phyloP scores from a whole-genome alignment of 2,113 vertebrate genomes.

The Tonatia bakeri region DNA sequence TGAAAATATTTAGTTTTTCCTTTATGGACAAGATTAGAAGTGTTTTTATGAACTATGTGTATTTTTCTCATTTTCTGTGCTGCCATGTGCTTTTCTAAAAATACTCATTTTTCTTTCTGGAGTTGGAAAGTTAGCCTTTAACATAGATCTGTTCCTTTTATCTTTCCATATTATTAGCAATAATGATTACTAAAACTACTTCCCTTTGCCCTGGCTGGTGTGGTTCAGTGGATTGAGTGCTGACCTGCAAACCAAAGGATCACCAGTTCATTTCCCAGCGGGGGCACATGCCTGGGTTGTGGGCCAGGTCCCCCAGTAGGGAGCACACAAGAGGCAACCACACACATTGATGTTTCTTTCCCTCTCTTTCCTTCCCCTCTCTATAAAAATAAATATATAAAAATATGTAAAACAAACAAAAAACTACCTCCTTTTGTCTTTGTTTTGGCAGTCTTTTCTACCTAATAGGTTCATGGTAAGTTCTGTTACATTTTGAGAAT shows the following conservation, averaged over 20 bases:
- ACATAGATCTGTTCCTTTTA: not conserved
- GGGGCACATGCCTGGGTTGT: too few relatives aligned
- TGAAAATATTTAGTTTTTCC: constrained; percentile 30
- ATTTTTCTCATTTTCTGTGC: not conserved
- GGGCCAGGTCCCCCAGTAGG: too few relatives aligned
- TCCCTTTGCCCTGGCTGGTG: not conserved
- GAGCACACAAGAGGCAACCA: too few relatives aligned
- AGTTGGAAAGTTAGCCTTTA: constrained; percentile 2
- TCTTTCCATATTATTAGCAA: not conserved
- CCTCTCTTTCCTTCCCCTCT: too few relatives aligned
- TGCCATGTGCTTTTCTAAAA: constrained; percentile 33
- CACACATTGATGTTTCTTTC: too few relatives aligned
- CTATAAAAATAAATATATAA: too few relatives aligned
- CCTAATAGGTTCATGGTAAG: not conserved
- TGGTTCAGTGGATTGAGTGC: too few relatives aligned
- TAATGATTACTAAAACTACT: not conserved
- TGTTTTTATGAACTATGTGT: not conserved
- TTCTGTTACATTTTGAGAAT: not conserved
- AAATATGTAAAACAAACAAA: too few relatives aligned
- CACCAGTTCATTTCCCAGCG: too few relatives aligned
- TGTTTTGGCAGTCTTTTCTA: not conserved
- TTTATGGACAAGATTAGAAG: constrained; percentile 19
- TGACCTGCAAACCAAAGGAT: too few relatives aligned
- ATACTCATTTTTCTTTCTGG: not conserved
- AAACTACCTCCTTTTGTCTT: not conserved